These are phyloP conservation scores for Anastrepha ludens DNA, from an alignment of 1,140 invertebrate species.

Conservation along the genomic window DNA sequence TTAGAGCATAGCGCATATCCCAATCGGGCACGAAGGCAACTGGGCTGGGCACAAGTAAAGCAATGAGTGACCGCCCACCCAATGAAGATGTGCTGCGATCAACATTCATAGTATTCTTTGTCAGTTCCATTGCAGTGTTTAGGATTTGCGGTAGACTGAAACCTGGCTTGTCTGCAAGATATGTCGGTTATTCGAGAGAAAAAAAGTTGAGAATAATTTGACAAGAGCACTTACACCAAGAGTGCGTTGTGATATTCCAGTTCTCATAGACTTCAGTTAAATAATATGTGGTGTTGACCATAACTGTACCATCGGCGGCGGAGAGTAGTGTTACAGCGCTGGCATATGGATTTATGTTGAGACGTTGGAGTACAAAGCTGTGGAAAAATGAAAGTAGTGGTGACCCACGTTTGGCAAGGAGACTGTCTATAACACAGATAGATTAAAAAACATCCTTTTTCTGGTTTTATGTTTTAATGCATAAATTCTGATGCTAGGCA, in stretches of 20 bases:
- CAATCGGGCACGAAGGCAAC: conserved; percentile 69
- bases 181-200: no score
- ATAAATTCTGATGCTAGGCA: no score
- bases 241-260: conserved; percentile 76
- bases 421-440: no score
- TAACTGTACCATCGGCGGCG: conserved; percentile 77
- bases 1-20: conserved; percentile 74
- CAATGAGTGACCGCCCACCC: conserved; percentile 77
- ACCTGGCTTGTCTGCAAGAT: conserved; percentile 67
- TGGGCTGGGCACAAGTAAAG: conserved; percentile 75
- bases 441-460: no score
- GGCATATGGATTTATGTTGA: conserved; percentile 81
- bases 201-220: background rate
- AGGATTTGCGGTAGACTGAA: conserved; percentile 76
- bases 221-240: conserved; percentile 75
- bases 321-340: conserved; percentile 81
- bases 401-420: no score
- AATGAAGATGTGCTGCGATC: conserved; percentile 71
- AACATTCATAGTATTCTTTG: conserved; percentile 72
- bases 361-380: conserved; percentile 78
- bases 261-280: conserved; percentile 76
- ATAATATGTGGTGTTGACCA: conserved; percentile 78
- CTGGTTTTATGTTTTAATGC: no score
- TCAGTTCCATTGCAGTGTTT: conserved; percentile 67
- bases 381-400: background rate